phyloP scores from a whole-genome alignment of 2,113 vertebrate species.

The Melanocharis versteri region DNA sequence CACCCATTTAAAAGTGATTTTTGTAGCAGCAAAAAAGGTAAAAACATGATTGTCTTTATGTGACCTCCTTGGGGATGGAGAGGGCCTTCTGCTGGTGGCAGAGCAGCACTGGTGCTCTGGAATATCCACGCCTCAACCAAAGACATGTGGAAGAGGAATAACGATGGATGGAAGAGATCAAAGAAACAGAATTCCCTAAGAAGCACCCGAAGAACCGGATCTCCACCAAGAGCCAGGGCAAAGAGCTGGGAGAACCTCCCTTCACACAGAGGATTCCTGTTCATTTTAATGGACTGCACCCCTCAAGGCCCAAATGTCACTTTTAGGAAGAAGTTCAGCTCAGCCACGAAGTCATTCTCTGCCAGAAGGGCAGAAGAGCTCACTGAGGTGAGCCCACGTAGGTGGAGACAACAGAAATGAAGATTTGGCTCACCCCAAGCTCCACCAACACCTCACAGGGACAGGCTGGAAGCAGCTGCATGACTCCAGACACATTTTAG shows the following conservation, averaged over 20 bases:
- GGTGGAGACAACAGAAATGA: background rate
- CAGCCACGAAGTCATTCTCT: background rate
- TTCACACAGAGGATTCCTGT: background rate
- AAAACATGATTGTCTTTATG: fast-evolving
- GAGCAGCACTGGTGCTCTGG: background rate
- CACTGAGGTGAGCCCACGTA: background rate
- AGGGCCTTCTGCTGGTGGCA: background rate
- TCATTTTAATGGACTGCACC: background rate
- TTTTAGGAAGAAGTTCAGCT: background rate
- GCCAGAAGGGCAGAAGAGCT: background rate
- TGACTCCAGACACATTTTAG: fast-evolving
- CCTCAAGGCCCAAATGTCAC: background rate
- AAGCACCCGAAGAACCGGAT: background rate
- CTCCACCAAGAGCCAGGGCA: background rate
- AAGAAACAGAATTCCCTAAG: background rate
- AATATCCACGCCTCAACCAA: background rate
- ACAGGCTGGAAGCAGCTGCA: background rate
- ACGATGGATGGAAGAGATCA: background rate
- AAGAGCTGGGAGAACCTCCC: background rate
- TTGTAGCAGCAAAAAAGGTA: background rate
- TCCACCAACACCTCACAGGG: fast-evolving
- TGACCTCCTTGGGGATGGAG: background rate
- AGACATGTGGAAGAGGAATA: background rate
- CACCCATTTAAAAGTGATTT: background rate
- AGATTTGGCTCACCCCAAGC: background rate